phyloP scores from a whole-genome alignment of 2,888 invertebrate genomes.

The Phanerotoma sp. region DNA sequence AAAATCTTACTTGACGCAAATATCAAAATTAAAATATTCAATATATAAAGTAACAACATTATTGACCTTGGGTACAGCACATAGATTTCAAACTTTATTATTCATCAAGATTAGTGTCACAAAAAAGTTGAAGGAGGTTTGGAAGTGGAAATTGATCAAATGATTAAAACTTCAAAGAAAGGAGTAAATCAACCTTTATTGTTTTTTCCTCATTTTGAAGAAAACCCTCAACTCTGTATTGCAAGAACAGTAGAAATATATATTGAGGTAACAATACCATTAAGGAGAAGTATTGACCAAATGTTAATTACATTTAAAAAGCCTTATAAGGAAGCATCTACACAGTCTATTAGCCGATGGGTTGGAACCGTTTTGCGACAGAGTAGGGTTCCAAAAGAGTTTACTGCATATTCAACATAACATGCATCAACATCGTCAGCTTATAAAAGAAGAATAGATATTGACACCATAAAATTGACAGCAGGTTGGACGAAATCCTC shows the following conservation, averaged over 20 bases:
- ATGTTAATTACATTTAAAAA: no score
- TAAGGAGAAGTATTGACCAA: neutral
- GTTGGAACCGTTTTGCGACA: no score
- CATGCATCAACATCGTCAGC: no score
- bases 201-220: conserved; percentile 12
- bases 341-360: no score
- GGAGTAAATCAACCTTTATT: conserved; percentile 13
- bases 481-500: no score
- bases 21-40: no score
- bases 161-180: conserved; percentile 28
- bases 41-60: conserved; percentile 21
- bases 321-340: neutral
- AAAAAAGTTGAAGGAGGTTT: conserved; percentile 1
- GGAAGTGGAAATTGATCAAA: conserved; percentile 26
- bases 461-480: no score
- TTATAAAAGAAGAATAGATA: no score
- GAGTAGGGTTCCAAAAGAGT: no score
- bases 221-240: conserved; percentile 8
- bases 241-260: no score
- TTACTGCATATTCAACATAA: no score
- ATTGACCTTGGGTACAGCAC: conserved; percentile 23
- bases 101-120: conserved; percentile 17
- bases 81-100: conserved; percentile 27
- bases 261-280: conserved; percentile 14
- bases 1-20: no score